Evolutionary conservation across 2,797 vertebrate genomes (phyloP).

Genomic region (Periophthalmus magnuspinnatus): DNA sequence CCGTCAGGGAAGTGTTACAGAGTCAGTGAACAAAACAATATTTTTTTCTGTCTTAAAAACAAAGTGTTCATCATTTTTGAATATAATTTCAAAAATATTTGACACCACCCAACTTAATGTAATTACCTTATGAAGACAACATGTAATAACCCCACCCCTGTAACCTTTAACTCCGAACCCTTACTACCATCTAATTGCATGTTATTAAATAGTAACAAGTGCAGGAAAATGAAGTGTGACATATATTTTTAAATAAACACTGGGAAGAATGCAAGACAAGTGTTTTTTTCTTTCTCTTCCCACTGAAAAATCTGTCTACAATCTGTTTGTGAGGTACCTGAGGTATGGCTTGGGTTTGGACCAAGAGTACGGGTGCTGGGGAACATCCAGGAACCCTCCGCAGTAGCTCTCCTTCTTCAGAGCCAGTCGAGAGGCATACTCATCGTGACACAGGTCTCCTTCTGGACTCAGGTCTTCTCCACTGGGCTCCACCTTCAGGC

Average conservation of each 20-base stretch:
- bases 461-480: conserved; percentile 82
- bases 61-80: background rate
- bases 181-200: background rate
- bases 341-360: conserved; percentile 92
- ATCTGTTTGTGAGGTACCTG: conserved; percentile 77
- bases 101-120: too few species aligned
- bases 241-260: too few species aligned
- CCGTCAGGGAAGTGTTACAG: conserved; percentile 71
- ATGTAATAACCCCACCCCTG: background rate
- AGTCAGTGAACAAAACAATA: conserved; percentile 46
- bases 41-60: conserved; percentile 27
- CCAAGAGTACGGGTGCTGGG: conserved; percentile 91
- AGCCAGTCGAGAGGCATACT: conserved; percentile 83
- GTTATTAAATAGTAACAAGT: too few species aligned
- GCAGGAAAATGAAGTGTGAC: too few species aligned
- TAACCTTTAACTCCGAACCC: background rate
- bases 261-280: too few species aligned
- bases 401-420: conserved; percentile 92
- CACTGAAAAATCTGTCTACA: background rate
- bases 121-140: too few species aligned
- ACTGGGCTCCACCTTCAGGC: conserved; percentile 89
- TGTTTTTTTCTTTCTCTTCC: background rate
- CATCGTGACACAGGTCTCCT: conserved; percentile 83
- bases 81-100: too few species aligned
- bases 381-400: conserved; percentile 92